Evolutionary conservation across 2,888 invertebrate species (phyloP).

Genomic region (Oxystoma pomonae): DNA sequence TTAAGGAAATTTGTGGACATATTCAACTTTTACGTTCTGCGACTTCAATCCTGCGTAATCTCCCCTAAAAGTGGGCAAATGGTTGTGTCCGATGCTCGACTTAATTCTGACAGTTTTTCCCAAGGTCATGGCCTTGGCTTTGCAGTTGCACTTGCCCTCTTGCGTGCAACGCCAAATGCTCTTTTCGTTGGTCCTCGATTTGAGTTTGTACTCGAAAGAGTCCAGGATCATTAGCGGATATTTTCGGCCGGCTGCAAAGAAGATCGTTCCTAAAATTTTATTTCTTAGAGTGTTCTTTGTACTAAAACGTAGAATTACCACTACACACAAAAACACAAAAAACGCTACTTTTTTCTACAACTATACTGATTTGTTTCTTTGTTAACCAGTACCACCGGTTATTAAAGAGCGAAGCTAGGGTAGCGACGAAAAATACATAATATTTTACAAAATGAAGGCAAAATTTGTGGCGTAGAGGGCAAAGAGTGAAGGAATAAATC

Average conservation of each 20-base stretch:
- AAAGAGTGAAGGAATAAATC: too few relatives aligned
- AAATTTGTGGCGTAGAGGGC: too few relatives aligned
- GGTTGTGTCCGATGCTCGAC: conserved; percentile 11
- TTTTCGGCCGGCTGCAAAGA: conserved; percentile 28
- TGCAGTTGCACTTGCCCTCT: conserved; percentile 22
- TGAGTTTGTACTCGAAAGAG: conserved; percentile 23
- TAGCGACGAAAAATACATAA: too few relatives aligned
- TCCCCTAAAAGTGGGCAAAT: conserved; percentile 14
- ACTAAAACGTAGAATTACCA: too few relatives aligned
- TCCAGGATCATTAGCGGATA: conserved; percentile 31
- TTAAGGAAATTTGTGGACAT: neutral
- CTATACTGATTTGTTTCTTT: too few relatives aligned
- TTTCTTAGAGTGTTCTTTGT: neutral
- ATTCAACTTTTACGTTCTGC: conserved; percentile 11
- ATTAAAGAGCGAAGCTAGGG: too few relatives aligned
- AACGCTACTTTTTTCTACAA: too few relatives aligned
- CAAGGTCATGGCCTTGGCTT: conserved; percentile 12
- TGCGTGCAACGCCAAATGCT: conserved; percentile 31
- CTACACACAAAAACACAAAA: too few relatives aligned
- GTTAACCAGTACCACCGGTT: too few relatives aligned
- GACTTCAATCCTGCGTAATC: neutral
- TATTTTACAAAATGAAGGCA: too few relatives aligned
- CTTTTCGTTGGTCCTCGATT: conserved; percentile 20
- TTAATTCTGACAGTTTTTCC: conserved; percentile 16
- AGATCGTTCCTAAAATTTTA: conserved; percentile 9